A percentile compares a stretch with the other conserved stretches of the same genome.
These are phyloP conservation scores for Oreohelix idahoensis DNA, from an alignment of 1,140 invertebrate species.

Conservation along the genomic window DNA sequence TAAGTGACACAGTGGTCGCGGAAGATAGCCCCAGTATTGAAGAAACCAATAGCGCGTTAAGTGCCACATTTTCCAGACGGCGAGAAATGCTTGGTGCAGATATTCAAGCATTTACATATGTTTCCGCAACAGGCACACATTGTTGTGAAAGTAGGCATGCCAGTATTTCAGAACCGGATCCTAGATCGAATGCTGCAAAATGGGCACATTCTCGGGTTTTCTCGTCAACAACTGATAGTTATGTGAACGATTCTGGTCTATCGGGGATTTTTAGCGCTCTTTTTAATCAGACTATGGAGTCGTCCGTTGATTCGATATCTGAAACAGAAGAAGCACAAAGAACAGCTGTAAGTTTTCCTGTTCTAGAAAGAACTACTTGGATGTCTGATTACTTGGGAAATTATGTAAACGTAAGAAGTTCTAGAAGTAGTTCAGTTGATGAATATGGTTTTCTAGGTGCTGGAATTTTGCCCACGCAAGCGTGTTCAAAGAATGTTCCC, in stretches of 20 bases:
- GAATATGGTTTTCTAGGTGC: not conserved
- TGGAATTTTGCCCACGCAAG: not conserved
- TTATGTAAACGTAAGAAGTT: not conserved
- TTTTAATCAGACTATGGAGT: not conserved
- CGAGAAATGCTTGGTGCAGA: no score
- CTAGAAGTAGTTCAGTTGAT: slow-evolving; percentile 5
- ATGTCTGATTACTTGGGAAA: not conserved
- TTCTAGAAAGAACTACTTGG: not conserved
- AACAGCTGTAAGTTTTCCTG: not conserved
- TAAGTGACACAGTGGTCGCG: no score
- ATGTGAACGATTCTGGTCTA: not conserved
- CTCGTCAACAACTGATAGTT: not conserved
- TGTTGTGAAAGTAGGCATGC: no score
- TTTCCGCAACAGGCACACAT: no score
- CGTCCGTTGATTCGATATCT: not conserved
- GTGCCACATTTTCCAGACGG: no score
- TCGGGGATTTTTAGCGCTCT: slow-evolving; percentile 2
- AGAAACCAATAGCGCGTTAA: no score
- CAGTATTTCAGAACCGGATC: no score
- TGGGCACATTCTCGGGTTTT: no score
- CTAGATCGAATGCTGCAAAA: not conserved
- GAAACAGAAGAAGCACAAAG: not conserved
- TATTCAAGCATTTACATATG: no score
- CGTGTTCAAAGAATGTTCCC: not conserved
- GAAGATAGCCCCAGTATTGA: no score